These are phyloP conservation scores for Magallana nippona DNA, from an alignment of 2,888 invertebrate species.

Conservation along the genomic window DNA sequence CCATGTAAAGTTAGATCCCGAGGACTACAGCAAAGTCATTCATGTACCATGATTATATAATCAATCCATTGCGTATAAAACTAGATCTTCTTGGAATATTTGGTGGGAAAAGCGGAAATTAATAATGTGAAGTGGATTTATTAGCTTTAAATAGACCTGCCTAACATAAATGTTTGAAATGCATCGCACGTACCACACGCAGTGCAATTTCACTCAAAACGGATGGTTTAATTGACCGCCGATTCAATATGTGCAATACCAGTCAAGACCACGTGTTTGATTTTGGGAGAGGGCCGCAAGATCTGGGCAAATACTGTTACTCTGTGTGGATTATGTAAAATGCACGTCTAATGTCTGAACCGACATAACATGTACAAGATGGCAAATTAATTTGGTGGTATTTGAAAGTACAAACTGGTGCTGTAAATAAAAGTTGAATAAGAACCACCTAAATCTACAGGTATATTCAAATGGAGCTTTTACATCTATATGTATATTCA, in stretches of 20 bases:
- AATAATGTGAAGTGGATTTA: conserved; percentile 9
- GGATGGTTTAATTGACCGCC: conserved; percentile 36
- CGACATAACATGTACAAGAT: neutral
- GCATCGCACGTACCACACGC: conserved; percentile 28
- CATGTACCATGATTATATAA: neutral
- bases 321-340: conserved; percentile 1
- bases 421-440: too few relatives aligned
- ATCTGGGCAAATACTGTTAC: conserved; percentile 34
- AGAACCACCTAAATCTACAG: too few relatives aligned
- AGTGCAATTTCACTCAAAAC: neutral
- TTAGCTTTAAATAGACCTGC: neutral
- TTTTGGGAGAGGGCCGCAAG: conserved; percentile 24
- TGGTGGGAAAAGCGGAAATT: conserved; percentile 15
- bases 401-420: too few relatives aligned
- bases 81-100: neutral
- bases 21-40: neutral
- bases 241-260: conserved; percentile 43
- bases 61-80: neutral
- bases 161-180: conserved; percentile 31
- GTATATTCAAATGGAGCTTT: too few relatives aligned
- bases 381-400: neutral
- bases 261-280: conserved; percentile 30
- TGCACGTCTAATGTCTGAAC: neutral
- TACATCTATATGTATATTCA: too few relatives aligned
- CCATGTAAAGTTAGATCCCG: too few relatives aligned